These are phyloP conservation scores for Remorina albescens DNA, from an alignment of 2,797 vertebrate genomes.

Conservation along the genomic window DNA sequence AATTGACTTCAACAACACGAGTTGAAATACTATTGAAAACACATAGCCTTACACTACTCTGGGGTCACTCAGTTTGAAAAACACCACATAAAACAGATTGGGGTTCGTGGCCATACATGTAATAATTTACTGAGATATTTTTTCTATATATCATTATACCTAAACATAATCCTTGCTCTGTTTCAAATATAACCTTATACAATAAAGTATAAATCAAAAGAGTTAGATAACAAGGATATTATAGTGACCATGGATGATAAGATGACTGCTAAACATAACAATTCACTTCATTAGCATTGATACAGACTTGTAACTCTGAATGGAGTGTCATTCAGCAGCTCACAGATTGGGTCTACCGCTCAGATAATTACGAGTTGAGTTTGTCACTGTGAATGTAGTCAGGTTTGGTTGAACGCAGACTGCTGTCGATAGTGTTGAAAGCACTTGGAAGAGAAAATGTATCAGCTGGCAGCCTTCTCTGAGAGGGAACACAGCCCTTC, in stretches of 20 bases:
- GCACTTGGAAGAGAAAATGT: constrained; percentile 33
- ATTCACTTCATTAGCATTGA: constrained; percentile 12
- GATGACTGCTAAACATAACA: not conserved
- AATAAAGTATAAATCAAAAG: not conserved
- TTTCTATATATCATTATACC: no score
- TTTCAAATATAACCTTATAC: not conserved
- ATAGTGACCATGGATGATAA: no score
- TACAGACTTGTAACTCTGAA: not conserved
- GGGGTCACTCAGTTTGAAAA: no score
- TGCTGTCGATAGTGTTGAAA: constrained; percentile 25
- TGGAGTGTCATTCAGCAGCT: constrained; percentile 8
- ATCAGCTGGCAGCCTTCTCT: not conserved
- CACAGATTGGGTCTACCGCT: constrained; percentile 5
- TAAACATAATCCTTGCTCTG: no score
- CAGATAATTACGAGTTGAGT: constrained; percentile 15
- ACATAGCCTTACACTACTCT: no score
- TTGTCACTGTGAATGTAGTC: constrained; percentile 12
- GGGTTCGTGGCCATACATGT: not conserved
- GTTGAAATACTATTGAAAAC: no score
- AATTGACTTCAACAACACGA: no score
- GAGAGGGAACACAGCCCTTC: not conserved
- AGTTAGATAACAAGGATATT: not conserved
- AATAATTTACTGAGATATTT: not conserved
- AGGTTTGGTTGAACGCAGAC: constrained; percentile 9
- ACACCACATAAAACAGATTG: no score